phyloP scores from a whole-genome alignment of 1,140 invertebrate genomes.

The Hycleus phaleratus region DNA sequence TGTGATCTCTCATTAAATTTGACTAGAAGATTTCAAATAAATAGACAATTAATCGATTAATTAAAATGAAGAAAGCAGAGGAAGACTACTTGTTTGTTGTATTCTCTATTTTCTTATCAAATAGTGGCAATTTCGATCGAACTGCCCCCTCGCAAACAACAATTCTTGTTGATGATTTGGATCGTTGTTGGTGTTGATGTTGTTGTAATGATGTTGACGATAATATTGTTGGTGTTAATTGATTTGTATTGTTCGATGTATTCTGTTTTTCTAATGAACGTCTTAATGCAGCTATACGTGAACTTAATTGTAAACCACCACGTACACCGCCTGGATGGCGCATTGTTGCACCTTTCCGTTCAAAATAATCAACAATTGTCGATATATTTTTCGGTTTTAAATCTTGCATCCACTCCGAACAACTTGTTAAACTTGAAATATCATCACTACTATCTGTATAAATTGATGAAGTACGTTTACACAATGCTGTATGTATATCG shows the following conservation, averaged over 20 bases:
- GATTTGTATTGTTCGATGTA: conserved; percentile 26
- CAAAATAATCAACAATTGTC: conserved; percentile 83
- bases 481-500: conserved; percentile 43
- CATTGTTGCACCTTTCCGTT: conserved; percentile 53
- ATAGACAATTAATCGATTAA: neutral
- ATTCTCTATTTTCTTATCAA: conserved; percentile 58
- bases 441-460: conserved; percentile 83
- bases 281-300: conserved; percentile 31
- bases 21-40: conserved; percentile 22
- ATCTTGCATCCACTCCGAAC: conserved; percentile 58
- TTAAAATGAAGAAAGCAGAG: neutral
- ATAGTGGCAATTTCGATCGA: conserved; percentile 73
- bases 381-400: conserved; percentile 58
- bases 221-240: conserved; percentile 12
- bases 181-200: conserved; percentile 27
- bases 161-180: conserved; percentile 46
- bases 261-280: conserved; percentile 33
- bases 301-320: conserved; percentile 31
- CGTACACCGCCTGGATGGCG: conserved; percentile 28
- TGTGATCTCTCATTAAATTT: conserved; percentile 4
- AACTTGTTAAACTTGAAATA: conserved; percentile 65
- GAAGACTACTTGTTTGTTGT: neutral
- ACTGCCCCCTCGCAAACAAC: conserved; percentile 73
- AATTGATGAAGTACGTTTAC: conserved; percentile 69
- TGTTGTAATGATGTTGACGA: too few relatives aligned